phyloP scores from a whole-genome alignment of 2,797 vertebrate species.

The Percopsis omiscomaycus region DNA sequence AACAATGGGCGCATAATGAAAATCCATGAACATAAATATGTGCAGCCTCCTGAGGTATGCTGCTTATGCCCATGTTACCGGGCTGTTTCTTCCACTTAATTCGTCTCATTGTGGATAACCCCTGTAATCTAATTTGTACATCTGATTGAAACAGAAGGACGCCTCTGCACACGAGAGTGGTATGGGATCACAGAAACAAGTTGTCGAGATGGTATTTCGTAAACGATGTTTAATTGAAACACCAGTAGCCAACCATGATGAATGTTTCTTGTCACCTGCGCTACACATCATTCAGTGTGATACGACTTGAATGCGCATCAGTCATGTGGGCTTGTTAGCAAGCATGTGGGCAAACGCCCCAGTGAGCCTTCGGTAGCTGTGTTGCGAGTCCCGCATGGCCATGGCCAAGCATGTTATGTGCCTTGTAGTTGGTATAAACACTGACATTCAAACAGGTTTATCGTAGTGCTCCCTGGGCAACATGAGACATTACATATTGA shows the following conservation, averaged over 20 bases:
- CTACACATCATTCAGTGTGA: constrained; percentile 38
- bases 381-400: too few species aligned
- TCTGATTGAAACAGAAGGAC: constrained; percentile 59
- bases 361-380: too few species aligned
- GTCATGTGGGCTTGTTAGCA: constrained; percentile 23
- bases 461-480: too few species aligned
- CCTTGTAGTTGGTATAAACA: too few species aligned
- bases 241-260: constrained; percentile 52
- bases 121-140: constrained; percentile 65
- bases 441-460: too few species aligned
- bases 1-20: constrained; percentile 30
- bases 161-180: constrained; percentile 24
- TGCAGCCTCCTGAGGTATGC: constrained; percentile 25
- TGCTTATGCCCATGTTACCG: constrained; percentile 1
- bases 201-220: constrained; percentile 49
- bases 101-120: constrained; percentile 42
- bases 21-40: constrained; percentile 49
- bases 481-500: too few species aligned
- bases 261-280: constrained; percentile 37
- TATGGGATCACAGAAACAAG: constrained; percentile 26
- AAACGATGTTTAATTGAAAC: constrained; percentile 69
- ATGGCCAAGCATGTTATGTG: too few species aligned
- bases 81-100: constrained; percentile 26
- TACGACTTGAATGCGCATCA: constrained; percentile 17
- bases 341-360: neutral